Evolutionary conservation across 1,140 invertebrate genomes (phyloP), one percentile per base, ranked within the genome.

Genomic region (Dinoponera quadriceps): DNA sequence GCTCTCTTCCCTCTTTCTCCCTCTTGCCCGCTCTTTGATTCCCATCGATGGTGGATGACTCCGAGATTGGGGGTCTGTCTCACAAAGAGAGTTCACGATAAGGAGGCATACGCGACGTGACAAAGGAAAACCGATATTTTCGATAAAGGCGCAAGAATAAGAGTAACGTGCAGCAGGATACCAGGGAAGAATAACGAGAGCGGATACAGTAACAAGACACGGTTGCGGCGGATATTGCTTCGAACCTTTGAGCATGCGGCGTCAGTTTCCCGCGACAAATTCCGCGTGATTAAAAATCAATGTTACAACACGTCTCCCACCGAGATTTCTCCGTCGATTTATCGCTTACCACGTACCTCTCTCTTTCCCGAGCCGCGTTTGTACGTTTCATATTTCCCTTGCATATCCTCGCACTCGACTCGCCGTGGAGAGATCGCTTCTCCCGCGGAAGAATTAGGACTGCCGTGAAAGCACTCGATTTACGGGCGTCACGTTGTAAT

Each of bases 41-140:
- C 69, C 14, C 51, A 44, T 80, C 20, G 65, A 69, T 63, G 29
- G 65, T 48, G 44, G 54, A 29, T 55, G 16, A 69, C 75, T 71
- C 51, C 2, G 22, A 9, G 65, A 80, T 80, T 80, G 38, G 44
- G 69, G 65, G 71, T 57, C 14, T 13, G 63, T 18, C 0, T 69
- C 33, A 4, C 20, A 59, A 80, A 71, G 65, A 20, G 69, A 29
- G 20, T 20, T 80, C 51, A 54, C 51, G 63, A 77, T 65, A 59
- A 14, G 29, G 22, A 71, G 29, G 25, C 74, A 11, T 77, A 48
- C n/a, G 16, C 14, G 27, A 13, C 33, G 44, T 20, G 75, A 80
- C 75, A 80, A 80, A 80, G 51, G 63, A 20, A 78, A 69, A n/a
- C 16, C 65, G 75, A 48, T 77, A 68, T 71, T 59, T 69, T 14